These are phyloP conservation scores for Istiophorus platypterus DNA, from an alignment of 2,113 vertebrate species.

Conservation along the genomic window DNA sequence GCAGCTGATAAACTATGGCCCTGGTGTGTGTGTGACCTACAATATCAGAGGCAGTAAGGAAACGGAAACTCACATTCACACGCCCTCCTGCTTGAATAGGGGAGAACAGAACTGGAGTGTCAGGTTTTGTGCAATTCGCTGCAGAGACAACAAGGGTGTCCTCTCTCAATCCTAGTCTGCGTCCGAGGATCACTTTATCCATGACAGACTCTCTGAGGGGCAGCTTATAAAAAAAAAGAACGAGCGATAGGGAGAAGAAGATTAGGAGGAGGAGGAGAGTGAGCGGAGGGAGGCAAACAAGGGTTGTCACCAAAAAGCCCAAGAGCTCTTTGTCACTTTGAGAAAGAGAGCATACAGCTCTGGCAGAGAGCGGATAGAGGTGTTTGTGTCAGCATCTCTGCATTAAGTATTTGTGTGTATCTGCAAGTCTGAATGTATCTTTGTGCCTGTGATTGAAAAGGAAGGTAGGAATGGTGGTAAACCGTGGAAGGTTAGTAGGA, in stretches of 20 bases:
- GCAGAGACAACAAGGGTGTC: conserved; percentile 66
- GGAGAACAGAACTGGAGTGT: conserved; percentile 70
- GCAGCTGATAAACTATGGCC: conserved; percentile 58
- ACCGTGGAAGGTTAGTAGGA: conserved; percentile 55
- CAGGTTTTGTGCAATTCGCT: conserved; percentile 57
- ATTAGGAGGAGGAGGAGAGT: conserved; percentile 41
- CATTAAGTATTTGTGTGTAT: conserved; percentile 30
- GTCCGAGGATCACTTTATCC: conserved; percentile 58
- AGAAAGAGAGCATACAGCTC: conserved; percentile 55
- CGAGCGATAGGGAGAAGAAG: conserved; percentile 13
- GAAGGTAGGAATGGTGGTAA: conserved; percentile 51
- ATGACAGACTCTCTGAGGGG: conserved; percentile 59
- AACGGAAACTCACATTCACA: conserved; percentile 16
- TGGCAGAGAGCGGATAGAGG: conserved; percentile 27
- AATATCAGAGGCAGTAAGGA: conserved; percentile 9
- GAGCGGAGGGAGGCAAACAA: conserved; percentile 61
- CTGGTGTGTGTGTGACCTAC: conserved; percentile 25
- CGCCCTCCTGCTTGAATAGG: conserved; percentile 54
- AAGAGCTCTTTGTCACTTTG: conserved; percentile 76
- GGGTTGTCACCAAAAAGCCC: conserved; percentile 69
- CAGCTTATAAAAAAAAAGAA: conserved; percentile 45
- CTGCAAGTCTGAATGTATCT: conserved; percentile 40
- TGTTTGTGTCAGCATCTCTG: conserved; percentile 55
- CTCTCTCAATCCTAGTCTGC: conserved; percentile 47
- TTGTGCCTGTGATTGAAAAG: conserved; percentile 50